These are phyloP conservation scores for Zaprionus taronus DNA, from an alignment of 1,140 invertebrate species.

Conservation along the genomic window DNA sequence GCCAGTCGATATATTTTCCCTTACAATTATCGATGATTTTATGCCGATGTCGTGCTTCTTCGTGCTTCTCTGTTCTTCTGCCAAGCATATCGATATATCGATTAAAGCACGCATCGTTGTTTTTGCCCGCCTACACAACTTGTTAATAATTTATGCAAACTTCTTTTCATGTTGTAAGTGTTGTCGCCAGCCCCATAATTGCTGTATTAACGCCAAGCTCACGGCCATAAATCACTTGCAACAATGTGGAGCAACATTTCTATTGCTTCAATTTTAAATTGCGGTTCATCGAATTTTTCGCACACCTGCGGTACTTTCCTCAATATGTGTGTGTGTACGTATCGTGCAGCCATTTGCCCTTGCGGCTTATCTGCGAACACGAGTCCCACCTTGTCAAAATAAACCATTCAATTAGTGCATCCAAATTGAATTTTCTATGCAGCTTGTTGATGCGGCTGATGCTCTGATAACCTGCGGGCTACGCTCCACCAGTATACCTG, in stretches of 20 bases:
- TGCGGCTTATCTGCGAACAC: constrained; percentile 68
- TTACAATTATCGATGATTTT: too few relatives aligned
- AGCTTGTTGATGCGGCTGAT: constrained; percentile 72
- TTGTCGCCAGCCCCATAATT: not conserved
- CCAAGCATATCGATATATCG: not conserved
- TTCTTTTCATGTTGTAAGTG: not conserved
- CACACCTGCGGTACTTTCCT: constrained; percentile 3
- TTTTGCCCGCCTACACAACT: not conserved
- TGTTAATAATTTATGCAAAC: not conserved
- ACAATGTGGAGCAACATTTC: constrained; percentile 32
- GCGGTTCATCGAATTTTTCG: constrained; percentile 40
- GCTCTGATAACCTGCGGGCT: constrained; percentile 69
- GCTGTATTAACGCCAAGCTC: not conserved
- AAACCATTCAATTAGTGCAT: constrained; percentile 79
- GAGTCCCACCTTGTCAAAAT: constrained; percentile 72
- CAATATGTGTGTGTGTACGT: not conserved
- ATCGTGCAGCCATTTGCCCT: constrained; percentile 28
- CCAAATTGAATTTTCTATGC: constrained; percentile 78
- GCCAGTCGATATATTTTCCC: too few relatives aligned
- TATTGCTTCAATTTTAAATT: constrained; percentile 39
- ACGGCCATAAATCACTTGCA: constrained; percentile 15
- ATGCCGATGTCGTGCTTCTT: too few relatives aligned
- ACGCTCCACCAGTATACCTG: constrained; percentile 13
- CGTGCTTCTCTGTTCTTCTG: too few relatives aligned
- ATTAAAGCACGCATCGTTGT: not conserved